Evolutionary conservation across 2,113 vertebrate species (phyloP).

Genomic region (Grammomys surdaster): DNA sequence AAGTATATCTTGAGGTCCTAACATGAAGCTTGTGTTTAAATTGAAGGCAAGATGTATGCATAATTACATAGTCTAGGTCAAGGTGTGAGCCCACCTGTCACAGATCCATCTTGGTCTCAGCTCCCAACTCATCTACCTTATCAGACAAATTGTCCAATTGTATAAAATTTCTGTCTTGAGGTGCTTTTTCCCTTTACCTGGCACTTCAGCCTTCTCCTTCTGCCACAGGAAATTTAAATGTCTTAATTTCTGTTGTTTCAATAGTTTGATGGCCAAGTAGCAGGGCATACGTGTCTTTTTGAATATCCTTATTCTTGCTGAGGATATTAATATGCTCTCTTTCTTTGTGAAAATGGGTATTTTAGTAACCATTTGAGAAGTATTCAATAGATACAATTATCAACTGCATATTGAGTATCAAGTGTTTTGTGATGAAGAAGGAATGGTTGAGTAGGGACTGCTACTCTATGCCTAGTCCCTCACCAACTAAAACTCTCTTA

Average conservation of each 20-base stretch:
- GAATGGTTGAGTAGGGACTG: background rate
- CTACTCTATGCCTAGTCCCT: background rate
- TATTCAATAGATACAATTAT: background rate
- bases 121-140: no score
- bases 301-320: background rate
- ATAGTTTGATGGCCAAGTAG: background rate
- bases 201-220: background rate
- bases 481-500: background rate
- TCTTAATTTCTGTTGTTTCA: background rate
- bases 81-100: no score
- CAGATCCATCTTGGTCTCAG: background rate
- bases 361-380: background rate
- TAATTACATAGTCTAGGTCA: background rate
- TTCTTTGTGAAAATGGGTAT: constrained; percentile 6
- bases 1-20: background rate
- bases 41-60: background rate
- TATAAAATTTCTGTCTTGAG: background rate
- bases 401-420: background rate
- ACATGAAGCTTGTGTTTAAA: background rate
- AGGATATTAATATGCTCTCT: background rate
- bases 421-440: background rate
- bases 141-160: background rate
- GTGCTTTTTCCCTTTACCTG: background rate
- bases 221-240: background rate
- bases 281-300: background rate